Evolutionary conservation across 2,888 invertebrate species (phyloP).

Genomic region (Sepiola atlantica): DNA sequence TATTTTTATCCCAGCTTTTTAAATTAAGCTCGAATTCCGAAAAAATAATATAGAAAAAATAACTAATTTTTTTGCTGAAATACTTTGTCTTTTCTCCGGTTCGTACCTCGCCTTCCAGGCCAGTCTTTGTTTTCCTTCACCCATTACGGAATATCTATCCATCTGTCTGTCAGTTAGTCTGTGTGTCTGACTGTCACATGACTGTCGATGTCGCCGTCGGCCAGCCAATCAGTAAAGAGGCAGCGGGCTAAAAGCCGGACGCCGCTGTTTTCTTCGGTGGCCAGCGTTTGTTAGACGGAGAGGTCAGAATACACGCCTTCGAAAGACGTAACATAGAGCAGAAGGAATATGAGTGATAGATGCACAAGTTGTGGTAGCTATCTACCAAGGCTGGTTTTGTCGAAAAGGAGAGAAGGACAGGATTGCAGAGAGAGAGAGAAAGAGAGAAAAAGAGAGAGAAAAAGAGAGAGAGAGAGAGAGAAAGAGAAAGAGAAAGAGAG

Average conservation of each 20-base stretch:
- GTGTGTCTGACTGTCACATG: neutral
- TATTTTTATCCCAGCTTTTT: neutral
- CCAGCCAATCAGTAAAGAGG: neutral
- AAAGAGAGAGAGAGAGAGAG: neutral
- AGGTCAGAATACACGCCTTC: neutral
- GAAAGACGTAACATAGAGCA: conserved; percentile 21
- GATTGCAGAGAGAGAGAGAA: neutral
- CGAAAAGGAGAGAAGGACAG: neutral
- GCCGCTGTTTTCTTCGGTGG: neutral
- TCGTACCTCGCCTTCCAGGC: neutral
- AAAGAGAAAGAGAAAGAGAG: neutral
- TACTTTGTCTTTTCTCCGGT: neutral
- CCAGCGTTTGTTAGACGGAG: neutral
- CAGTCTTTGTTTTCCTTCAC: neutral
- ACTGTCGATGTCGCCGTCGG: neutral
- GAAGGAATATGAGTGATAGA: neutral
- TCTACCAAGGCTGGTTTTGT: neutral
- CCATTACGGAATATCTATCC: neutral
- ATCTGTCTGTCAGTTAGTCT: neutral
- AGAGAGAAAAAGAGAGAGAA: neutral
- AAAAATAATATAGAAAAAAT: neutral
- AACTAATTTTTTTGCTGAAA: no score
- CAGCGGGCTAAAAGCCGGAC: neutral
- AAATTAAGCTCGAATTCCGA: neutral
- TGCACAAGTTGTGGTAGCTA: neutral